Evolutionary conservation across 1,140 invertebrate species (phyloP), one percentile per base, ranked within the genome.

Genomic region (Magallana ariakensis): DNA sequence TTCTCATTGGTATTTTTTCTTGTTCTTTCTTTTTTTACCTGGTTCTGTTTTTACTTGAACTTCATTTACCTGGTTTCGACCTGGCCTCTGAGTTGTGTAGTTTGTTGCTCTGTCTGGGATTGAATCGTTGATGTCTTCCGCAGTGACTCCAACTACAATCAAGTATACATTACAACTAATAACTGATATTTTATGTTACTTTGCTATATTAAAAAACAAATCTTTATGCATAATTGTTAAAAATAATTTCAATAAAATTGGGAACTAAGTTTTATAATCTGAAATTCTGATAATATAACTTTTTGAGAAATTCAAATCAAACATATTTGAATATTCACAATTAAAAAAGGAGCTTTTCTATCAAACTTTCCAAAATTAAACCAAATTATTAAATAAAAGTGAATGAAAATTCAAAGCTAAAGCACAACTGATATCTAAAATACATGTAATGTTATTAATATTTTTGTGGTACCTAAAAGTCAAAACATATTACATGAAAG

Each of bases 61-160:
- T 46, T 4, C 15, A 4, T 54, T 85, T 90, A 93, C 93, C 93
- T 93, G 22, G 87, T 91, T 91, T 94, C 93, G 10, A 94, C 92
- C 86, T 94, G 93, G 16, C 90, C 90, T 46, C 92, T 80, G 19
- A 94, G 90, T 55, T 93, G 93, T 70, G 90, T 87, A 5, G 90
- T 91, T 11, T 89, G 87, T 9, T 91, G 90, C 58, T 94, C 93
- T 81, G 93, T 85, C 83, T 90, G 91, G 46, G 82, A 91, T 19
- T 93, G 91, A 1, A 91, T 10, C 16, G 92, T 91, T 3, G 90
- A 91, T 62, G 93, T 92, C 85, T 93, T 93, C 22, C 92, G 62
- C 56, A 94, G 60, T 10, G 90, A 85, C 66, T 93, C 92, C 33
- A 93, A 62, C 93, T 94, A 83, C 9, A 60, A 6, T 11, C 58